phyloP scores from a whole-genome alignment of 1,140 invertebrate genomes.

The Leguminivora glycinivorella region DNA sequence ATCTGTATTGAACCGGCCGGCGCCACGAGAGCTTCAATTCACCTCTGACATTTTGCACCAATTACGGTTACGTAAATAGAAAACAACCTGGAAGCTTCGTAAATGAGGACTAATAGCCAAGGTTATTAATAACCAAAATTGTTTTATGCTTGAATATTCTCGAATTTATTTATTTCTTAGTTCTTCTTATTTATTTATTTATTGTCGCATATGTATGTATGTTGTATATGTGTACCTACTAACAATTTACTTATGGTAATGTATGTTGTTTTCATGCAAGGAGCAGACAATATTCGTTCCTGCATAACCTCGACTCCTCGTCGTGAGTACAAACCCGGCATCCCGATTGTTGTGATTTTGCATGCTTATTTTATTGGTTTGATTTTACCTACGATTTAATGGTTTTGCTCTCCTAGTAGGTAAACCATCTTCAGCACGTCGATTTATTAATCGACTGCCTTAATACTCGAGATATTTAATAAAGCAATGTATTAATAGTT shows the following conservation, averaged over 20 bases:
- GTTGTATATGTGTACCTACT: background rate
- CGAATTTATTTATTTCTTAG: no score
- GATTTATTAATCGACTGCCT: no score
- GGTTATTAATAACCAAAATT: no score
- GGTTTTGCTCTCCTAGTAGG: background rate
- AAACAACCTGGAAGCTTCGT: background rate
- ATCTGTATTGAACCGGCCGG: conserved; percentile 61
- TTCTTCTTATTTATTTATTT: no score
- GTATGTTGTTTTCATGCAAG: conserved; percentile 41
- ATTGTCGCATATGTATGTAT: conserved; percentile 2
- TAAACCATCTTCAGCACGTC: no score
- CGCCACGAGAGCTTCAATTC: conserved; percentile 50
- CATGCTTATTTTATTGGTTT: conserved; percentile 5
- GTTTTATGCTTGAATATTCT: no score
- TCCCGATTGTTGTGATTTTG: conserved; percentile 31
- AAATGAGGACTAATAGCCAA: no score
- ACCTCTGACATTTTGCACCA: conserved; percentile 60
- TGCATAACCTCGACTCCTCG: conserved; percentile 69
- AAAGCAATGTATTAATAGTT: no score
- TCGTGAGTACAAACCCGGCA: conserved; percentile 58
- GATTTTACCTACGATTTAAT: conserved; percentile 30
- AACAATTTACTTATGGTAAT: conserved; percentile 2
- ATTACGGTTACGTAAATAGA: conserved; percentile 7
- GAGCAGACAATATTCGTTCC: conserved; percentile 72
- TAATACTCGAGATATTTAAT: no score